Conservation (phyloP, 2,113 vertebrate species). For the Vidua chalybeata region DNA sequence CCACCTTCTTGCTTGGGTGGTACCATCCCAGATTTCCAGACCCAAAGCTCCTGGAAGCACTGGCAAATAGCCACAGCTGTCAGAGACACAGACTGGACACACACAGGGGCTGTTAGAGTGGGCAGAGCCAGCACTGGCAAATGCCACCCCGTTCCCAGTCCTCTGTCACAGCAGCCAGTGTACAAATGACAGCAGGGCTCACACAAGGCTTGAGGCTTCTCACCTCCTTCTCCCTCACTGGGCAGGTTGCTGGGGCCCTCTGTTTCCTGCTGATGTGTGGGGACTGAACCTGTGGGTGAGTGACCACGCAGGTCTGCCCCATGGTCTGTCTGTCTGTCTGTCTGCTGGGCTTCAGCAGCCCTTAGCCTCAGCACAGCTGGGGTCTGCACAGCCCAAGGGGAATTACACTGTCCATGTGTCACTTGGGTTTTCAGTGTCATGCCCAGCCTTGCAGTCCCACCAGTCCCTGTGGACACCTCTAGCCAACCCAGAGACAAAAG, state of each 20-base stretch:
- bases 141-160: not conserved
- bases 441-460: not conserved
- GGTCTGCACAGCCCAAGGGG: not conserved
- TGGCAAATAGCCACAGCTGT: not conserved
- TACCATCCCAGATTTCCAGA: not conserved
- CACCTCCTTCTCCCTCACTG: not conserved
- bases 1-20: not conserved
- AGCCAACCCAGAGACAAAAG: not conserved
- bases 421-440: not conserved
- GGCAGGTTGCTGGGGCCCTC: not conserved
- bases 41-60: not conserved
- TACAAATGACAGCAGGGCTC: not conserved
- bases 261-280: not conserved
- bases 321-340: not conserved
- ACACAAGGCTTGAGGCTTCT: not conserved
- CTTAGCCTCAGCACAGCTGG: not conserved
- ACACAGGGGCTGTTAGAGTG: accelerated
- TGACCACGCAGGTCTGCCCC: accelerated
- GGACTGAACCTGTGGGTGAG: accelerated
- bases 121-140: not conserved
- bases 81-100: not conserved
- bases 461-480: not conserved
- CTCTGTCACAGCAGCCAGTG: not conserved
- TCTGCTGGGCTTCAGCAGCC: not conserved
- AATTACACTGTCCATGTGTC: not conserved